Evolutionary conservation across 1,140 invertebrate species (phyloP).

Genomic region (Platyscapa corneri): DNA sequence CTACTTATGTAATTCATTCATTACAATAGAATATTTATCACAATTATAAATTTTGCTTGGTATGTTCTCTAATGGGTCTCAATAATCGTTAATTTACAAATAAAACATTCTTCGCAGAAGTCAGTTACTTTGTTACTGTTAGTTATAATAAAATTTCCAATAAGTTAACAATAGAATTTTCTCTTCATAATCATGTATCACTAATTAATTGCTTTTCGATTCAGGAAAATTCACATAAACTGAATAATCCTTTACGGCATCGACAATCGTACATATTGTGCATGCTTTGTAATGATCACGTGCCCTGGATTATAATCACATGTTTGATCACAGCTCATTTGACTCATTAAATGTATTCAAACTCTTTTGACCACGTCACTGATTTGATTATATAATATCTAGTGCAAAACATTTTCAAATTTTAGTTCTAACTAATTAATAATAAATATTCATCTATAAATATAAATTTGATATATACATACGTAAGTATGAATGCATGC

Average conservation of each 20-base stretch:
- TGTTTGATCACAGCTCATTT: constrained; percentile 1
- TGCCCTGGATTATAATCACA: constrained; percentile 1
- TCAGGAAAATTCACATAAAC: neutral
- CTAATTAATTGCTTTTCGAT: constrained; percentile 24
- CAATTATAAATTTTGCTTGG: neutral
- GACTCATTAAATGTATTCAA: neutral
- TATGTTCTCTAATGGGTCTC: neutral
- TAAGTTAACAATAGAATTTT: constrained; percentile 20
- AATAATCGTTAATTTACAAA: neutral
- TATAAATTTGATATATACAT: neutral
- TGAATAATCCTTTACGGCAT: constrained; percentile 13
- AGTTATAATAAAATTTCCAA: constrained; percentile 5
- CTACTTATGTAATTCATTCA: too few species aligned
- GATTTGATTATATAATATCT: neutral
- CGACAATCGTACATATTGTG: constrained; percentile 1
- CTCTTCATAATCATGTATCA: neutral
- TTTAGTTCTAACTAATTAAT: neutral
- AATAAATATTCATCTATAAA: neutral
- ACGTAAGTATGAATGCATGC: too few species aligned
- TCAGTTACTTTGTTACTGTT: neutral
- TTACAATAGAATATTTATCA: too few species aligned
- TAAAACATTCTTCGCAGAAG: neutral
- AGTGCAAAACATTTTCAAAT: neutral
- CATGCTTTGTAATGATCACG: constrained; percentile 36
- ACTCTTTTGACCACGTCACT: neutral